Evolutionary conservation across 2,797 vertebrate genomes (phyloP).

Genomic region (Cottoperca gobio): DNA sequence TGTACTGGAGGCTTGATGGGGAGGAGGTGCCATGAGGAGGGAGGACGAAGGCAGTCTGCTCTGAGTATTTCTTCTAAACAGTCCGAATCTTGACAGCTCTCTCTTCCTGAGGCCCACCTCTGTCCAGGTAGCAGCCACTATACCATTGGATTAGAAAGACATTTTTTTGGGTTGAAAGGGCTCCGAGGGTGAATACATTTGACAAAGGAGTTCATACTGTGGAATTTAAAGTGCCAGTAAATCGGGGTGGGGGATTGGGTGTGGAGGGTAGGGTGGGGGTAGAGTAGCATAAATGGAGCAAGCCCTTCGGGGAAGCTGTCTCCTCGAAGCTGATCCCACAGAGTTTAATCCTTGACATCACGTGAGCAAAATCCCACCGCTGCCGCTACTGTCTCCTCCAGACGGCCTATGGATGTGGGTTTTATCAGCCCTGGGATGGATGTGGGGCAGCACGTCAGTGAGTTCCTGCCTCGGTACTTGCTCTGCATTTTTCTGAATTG

Average conservation of each 20-base stretch:
- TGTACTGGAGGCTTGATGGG: conserved; percentile 23
- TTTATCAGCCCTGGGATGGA: conserved; percentile 66
- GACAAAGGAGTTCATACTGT: conserved; percentile 71
- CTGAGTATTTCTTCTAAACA: conserved; percentile 49
- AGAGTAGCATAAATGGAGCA: conserved; percentile 68
- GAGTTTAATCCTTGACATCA: conserved; percentile 83
- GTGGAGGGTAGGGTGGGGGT: conserved; percentile 37
- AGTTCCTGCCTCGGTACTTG: conserved; percentile 52
- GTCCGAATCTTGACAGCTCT: conserved; percentile 56
- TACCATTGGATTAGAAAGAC: conserved; percentile 44
- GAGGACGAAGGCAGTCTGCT: conserved; percentile 15
- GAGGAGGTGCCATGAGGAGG: conserved; percentile 25
- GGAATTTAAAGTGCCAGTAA: conserved; percentile 68
- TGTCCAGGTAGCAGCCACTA: conserved; percentile 55
- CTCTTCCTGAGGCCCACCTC: conserved; percentile 51
- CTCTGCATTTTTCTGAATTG: conserved; percentile 54
- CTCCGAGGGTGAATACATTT: conserved; percentile 66
- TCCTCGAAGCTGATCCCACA: conserved; percentile 75
- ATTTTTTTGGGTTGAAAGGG: conserved; percentile 54
- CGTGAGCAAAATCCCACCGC: conserved; percentile 76
- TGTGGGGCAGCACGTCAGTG: conserved; percentile 57
- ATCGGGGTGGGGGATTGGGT: conserved; percentile 49
- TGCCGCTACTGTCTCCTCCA: conserved; percentile 68
- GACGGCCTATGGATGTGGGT: conserved; percentile 62
- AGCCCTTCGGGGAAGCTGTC: conserved; percentile 70